Evolutionary conservation across 2,113 vertebrate species (phyloP), one percentile per base, ranked within the genome.

Genomic region (Cervus canadensis): DNA sequence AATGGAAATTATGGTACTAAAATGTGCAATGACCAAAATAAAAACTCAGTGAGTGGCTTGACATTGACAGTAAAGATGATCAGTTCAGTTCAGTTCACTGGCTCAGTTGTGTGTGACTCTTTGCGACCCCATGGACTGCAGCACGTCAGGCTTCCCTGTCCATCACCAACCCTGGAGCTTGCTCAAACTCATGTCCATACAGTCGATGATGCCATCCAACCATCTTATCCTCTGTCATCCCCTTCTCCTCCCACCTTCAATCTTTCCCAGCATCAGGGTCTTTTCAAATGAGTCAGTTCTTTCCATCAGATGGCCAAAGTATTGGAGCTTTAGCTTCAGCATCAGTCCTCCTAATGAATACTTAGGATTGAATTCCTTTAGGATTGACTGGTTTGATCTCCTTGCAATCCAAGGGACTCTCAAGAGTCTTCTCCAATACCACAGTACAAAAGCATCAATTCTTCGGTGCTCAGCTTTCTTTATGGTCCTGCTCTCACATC

Each of bases 1-100:
- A 33, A 60, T 64, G 87, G 64, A 96, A 97, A 93, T 91, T 78
- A 67, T 43, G 36, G 30, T 45, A 78, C 26, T 79, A 81, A 95
- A 94, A 94, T 26, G 74, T 71, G 45, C 36, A 92, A 71, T 94
- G 62, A 86, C 74, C 17, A 43, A 79, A 87, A 85, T 45, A 84
- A 79, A 93, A 93, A 36, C 30, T 36, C 54, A 56, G 0, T 16
- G 54, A 45, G 56, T 36, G 50, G 30, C 57, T 94, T 64, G 21
- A 57, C n/a, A 62, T 71, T 71, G 17, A 71, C 23, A 67, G 43
- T 12, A 25, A 87, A 88, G 59, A 30, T 45, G 48, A 85, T 1
- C 64, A 21, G 64, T 71, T 71, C 64, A 19, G 15, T 67, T 67
- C 62, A 67, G 64, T 67, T 67, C 17, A 67, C 4, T 36, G 10